Evolutionary conservation across 1,140 invertebrate species (phyloP).

Genomic region (Lasaia peninsularis): DNA sequence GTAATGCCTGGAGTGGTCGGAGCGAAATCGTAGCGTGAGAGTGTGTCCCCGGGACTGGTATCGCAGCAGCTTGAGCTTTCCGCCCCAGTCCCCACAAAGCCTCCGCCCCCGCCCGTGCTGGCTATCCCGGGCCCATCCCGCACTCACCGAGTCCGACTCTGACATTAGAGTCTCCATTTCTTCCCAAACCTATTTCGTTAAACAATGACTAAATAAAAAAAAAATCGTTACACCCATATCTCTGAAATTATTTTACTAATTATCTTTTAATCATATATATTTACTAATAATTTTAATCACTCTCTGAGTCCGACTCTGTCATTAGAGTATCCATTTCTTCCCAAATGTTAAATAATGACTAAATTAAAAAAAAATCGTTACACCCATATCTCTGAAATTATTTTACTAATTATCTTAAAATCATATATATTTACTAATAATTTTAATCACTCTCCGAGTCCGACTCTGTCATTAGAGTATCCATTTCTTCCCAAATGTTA

Average conservation of each 20-base stretch:
- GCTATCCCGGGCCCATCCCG: slow-evolving; percentile 48
- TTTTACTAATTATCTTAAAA: too few relatives aligned
- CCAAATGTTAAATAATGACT: slow-evolving; percentile 41
- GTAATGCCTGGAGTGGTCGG: slow-evolving; percentile 85
- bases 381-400: too few relatives aligned
- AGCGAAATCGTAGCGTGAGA: slow-evolving; percentile 81
- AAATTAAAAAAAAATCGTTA: too few relatives aligned
- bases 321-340: slow-evolving; percentile 53
- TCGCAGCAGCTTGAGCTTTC: slow-evolving; percentile 83
- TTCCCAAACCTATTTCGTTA: slow-evolving; percentile 53
- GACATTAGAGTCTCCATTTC: slow-evolving; percentile 49
- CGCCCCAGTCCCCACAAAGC: slow-evolving; percentile 86
- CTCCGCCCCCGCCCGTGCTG: slow-evolving; percentile 54
- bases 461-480: slow-evolving; percentile 48
- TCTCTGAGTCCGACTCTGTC: slow-evolving; percentile 50
- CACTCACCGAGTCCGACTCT: slow-evolving; percentile 53
- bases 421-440: too few relatives aligned
- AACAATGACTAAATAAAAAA: not conserved
- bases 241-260: too few relatives aligned
- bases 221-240: too few relatives aligned
- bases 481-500: slow-evolving; percentile 62
- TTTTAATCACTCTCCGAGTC: slow-evolving; percentile 51
- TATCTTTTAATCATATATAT: too few relatives aligned
- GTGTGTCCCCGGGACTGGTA: slow-evolving; percentile 77
- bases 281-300: too few relatives aligned